Base-by-base conservation (phyloP, 1,140 invertebrate species). In the Periplaneta americana region DNA sequence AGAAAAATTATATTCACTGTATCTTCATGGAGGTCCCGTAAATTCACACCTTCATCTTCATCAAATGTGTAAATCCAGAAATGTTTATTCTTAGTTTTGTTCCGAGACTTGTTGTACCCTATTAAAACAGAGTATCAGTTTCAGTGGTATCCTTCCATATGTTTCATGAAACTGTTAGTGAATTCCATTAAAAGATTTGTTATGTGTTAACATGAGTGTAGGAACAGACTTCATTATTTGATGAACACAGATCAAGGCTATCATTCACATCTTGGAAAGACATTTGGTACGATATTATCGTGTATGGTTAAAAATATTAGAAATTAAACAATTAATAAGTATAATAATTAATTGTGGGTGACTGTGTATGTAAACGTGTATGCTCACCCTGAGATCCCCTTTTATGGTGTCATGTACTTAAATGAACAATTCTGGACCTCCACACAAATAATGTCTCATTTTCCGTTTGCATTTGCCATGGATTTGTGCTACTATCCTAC, bases 351-450 rank as follows among this genome's bases (percentile, higher is more conserved):
- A 75, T 15, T 78, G n/a, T 34, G 76, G 35, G 35, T 37, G 76
- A 31, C 28, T 39, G 35, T 78, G 35, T 39, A 39, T 77, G 33
- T 77, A 77, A 34, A 34, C 35, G 75, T 78, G 34, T 78, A 78
- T 28, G 22, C 35, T 78, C 76, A 78, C 35, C 76, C 76, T 36
- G 34, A 78, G 37, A 78, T 34, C 34, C 76, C 76, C 76, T 28
- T 66, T 66, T 66, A 66, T 66, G 36, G 35, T 78, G 76, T 78
- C 75, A 76, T 37, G 76, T 78, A 78, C 76, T 78, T 78, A 78
- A 78, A 33, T 78, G 13, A 36, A 36, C 28, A 35, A 36, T 37
- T 39, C 76, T 78, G 76, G 36, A 37, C 18, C 76, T 78, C 35
- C 35, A 34, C 22, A 78, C 13, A 34, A 39, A 39, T 78, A 36